Conservation (phyloP, 2,888 invertebrate species). For the Lacanobia wlatinum region DNA sequence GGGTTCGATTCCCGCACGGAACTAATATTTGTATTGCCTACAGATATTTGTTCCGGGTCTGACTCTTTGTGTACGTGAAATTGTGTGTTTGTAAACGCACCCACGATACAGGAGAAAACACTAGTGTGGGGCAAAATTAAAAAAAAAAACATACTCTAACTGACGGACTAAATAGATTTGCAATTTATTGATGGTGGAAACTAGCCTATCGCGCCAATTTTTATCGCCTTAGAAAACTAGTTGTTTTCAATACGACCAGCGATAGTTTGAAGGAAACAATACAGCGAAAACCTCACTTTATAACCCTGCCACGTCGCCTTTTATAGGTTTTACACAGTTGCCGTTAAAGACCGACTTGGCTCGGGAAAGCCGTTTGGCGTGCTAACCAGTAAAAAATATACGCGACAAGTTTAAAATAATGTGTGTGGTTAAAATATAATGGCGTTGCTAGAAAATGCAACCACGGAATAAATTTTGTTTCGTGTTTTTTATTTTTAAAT, state of each 20-base stretch:
- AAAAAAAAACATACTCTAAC: no score
- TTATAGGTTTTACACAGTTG: slow-evolving; percentile 39
- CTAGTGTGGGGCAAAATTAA: no score
- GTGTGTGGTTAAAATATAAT: slow-evolving; percentile 5
- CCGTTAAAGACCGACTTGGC: slow-evolving; percentile 35
- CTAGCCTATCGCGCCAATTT: no score
- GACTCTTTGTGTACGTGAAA: no score
- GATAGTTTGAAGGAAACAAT: slow-evolving; percentile 5
- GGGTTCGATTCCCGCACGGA: no score
- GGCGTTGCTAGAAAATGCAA: background rate
- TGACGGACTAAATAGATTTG: no score
- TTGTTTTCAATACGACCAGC: background rate
- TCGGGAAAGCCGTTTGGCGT: slow-evolving; percentile 19
- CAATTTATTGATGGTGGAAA: no score
- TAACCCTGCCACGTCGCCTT: slow-evolving; percentile 35
- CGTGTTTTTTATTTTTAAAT: background rate
- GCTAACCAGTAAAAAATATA: slow-evolving; percentile 13
- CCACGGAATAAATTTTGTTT: background rate
- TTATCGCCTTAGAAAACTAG: background rate
- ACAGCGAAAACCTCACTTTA: slow-evolving; percentile 8
- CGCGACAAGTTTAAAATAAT: slow-evolving; percentile 24
- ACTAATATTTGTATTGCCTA: no score
- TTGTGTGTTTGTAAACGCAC: no score
- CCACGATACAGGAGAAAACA: no score
- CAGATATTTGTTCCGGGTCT: no score